phyloP scores from a whole-genome alignment of 2,888 invertebrate genomes.

The Diarsia rubi region DNA sequence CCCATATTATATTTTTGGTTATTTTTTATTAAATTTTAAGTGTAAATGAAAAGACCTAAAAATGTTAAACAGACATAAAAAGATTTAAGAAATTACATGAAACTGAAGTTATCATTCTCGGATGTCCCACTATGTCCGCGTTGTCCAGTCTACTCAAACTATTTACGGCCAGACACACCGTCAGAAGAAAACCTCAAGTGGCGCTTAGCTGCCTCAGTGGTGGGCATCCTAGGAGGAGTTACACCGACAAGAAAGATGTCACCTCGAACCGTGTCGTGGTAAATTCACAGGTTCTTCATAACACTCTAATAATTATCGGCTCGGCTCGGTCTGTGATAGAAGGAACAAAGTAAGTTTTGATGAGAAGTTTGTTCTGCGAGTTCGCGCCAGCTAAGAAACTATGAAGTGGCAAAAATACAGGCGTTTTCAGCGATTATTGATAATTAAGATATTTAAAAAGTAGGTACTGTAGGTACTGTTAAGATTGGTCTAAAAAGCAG shows the following conservation, averaged over 20 bases:
- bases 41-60: conserved; percentile 67
- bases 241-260: conserved; percentile 77
- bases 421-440: not conserved
- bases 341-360: not conserved
- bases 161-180: conserved; percentile 64
- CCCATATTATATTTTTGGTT: conserved; percentile 64
- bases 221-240: conserved; percentile 65
- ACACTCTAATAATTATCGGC: not conserved
- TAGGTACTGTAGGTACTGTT: no score
- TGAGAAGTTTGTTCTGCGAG: not conserved
- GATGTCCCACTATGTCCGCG: conserved; percentile 77
- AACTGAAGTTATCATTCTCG: conserved; percentile 65
- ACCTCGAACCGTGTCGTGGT: conserved; percentile 77
- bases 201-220: conserved; percentile 60
- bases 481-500: not conserved
- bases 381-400: not conserved
- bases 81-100: conserved; percentile 48
- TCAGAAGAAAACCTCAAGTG: conserved; percentile 59
- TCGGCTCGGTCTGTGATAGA: not conserved
- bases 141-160: conserved; percentile 73
- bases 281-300: conserved; percentile 51
- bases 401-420: not conserved
- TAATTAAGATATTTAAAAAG: not conserved
- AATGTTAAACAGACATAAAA: conserved; percentile 73
- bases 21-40: conserved; percentile 66